Evolutionary conservation across 2,888 invertebrate species (phyloP).

Genomic region (Troides oblongomaculatus): DNA sequence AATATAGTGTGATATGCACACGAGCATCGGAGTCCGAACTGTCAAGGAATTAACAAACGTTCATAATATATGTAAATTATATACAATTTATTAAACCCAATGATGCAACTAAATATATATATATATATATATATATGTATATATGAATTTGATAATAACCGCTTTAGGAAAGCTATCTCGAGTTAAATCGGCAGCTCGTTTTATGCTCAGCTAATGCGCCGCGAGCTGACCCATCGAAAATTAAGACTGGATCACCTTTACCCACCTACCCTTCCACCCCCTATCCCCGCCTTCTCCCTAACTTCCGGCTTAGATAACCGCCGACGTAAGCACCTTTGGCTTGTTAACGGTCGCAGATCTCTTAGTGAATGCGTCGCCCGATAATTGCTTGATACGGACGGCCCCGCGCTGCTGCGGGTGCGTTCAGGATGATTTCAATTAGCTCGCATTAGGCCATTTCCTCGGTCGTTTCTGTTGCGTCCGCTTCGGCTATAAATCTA

Average conservation of each 20-base stretch:
- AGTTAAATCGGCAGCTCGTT: slow-evolving; percentile 70
- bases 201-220: slow-evolving; percentile 68
- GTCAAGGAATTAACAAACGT: background rate
- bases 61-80: background rate
- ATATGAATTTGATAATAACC: slow-evolving; percentile 63
- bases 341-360: slow-evolving; percentile 64
- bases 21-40: too few relatives aligned
- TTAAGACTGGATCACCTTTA: slow-evolving; percentile 66
- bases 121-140: slow-evolving; percentile 45
- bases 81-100: background rate
- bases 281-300: slow-evolving; percentile 45
- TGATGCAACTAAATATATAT: slow-evolving; percentile 50
- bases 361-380: slow-evolving; percentile 47
- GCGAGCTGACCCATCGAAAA: slow-evolving; percentile 58
- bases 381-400: too few relatives aligned
- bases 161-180: slow-evolving; percentile 63
- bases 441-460: slow-evolving; percentile 66
- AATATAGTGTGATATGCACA: too few relatives aligned
- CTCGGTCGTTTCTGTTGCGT: slow-evolving; percentile 38
- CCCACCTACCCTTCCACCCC: too few relatives aligned
- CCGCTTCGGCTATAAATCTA: slow-evolving; percentile 49
- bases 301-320: slow-evolving; percentile 74
- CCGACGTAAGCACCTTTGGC: slow-evolving; percentile 69
- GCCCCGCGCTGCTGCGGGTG: too few relatives aligned
- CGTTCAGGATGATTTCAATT: slow-evolving; percentile 55